phyloP scores from a whole-genome alignment of 2,113 vertebrate species.

The Xiphophorus hellerii region DNA sequence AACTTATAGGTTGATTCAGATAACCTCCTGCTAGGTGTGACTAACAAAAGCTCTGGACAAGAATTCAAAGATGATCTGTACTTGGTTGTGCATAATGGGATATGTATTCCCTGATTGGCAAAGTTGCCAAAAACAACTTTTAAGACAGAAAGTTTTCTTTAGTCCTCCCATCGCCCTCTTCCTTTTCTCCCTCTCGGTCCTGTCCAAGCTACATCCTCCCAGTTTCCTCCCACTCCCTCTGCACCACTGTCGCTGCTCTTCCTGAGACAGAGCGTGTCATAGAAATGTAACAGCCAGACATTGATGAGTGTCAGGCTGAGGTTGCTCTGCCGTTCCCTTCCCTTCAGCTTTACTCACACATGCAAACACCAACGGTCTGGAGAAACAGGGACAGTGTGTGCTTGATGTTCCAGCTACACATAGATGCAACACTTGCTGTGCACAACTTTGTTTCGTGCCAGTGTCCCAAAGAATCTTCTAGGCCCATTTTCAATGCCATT shows the following conservation, averaged over 20 bases:
- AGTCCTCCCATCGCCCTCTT: slow-evolving; percentile 47
- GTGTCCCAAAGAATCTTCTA: slow-evolving; percentile 1
- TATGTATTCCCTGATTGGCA: not conserved
- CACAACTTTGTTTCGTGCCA: not conserved
- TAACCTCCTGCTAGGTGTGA: not conserved
- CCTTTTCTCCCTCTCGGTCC: slow-evolving; percentile 26
- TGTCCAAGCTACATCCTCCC: slow-evolving; percentile 39
- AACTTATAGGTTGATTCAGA: no score
- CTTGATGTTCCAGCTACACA: slow-evolving; percentile 19
- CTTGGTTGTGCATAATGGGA: not conserved
- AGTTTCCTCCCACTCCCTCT: slow-evolving; percentile 27
- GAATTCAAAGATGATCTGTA: not conserved
- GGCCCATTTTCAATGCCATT: not conserved
- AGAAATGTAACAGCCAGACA: slow-evolving; percentile 72
- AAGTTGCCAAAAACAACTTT: slow-evolving; percentile 29
- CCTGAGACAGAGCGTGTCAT: slow-evolving; percentile 67
- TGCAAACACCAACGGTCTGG: slow-evolving; percentile 28
- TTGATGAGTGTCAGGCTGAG: slow-evolving; percentile 69
- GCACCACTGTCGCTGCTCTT: slow-evolving; percentile 36
- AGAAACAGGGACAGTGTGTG: slow-evolving; percentile 17
- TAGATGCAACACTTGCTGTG: slow-evolving; percentile 7
- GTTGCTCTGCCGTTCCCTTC: slow-evolving; percentile 48
- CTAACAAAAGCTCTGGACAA: not conserved
- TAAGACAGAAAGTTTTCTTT: slow-evolving; percentile 50
- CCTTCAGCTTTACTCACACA: slow-evolving; percentile 47